A percentile compares a stretch with the other conserved stretches of the same genome.
These are phyloP conservation scores for Dinoponera quadriceps DNA, from an alignment of 1,140 invertebrate genomes.

Conservation along the genomic window DNA sequence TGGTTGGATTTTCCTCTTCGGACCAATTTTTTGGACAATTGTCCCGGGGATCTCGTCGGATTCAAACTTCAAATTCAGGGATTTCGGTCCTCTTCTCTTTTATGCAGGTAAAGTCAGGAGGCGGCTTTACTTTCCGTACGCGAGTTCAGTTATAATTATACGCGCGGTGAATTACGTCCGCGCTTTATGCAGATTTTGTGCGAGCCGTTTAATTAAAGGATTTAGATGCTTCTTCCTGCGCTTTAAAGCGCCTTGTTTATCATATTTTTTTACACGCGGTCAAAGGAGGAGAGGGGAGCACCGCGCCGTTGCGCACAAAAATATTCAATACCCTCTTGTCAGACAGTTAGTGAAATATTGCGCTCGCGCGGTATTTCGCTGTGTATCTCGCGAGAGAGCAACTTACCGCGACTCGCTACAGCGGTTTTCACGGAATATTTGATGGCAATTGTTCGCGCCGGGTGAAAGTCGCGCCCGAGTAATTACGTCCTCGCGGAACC, in stretches of 20 bases:
- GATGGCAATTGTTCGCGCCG: conserved; percentile 32
- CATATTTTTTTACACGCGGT: conserved; percentile 2
- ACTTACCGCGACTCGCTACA: conserved; percentile 30
- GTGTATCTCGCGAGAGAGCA: conserved; percentile 33
- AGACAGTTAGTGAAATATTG: conserved; percentile 47
- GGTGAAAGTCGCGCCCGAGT: conserved; percentile 19
- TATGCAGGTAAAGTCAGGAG: conserved; percentile 24
- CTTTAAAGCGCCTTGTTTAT: conserved; percentile 35
- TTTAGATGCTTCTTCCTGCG: conserved; percentile 30
- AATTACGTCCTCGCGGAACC: conserved; percentile 15
- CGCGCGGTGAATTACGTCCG: conserved; percentile 31
- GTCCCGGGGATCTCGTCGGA: not conserved
- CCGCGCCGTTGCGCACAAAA: conserved; percentile 29
- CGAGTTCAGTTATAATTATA: conserved; percentile 46
- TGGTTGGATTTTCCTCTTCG: conserved; percentile 21
- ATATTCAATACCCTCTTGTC: conserved; percentile 52
- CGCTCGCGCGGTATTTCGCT: conserved; percentile 40
- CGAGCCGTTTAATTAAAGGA: conserved; percentile 65
- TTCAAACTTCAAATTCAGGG: conserved; percentile 37
- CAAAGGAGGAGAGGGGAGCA: not conserved
- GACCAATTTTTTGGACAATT: conserved; percentile 43
- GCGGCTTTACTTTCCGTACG: not conserved
- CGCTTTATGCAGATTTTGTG: conserved; percentile 57
- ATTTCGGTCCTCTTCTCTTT: not conserved
- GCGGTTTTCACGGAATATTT: conserved; percentile 44